Conservation (phyloP, 2,113 vertebrate genomes). For the Cardinalis cardinalis region DNA sequence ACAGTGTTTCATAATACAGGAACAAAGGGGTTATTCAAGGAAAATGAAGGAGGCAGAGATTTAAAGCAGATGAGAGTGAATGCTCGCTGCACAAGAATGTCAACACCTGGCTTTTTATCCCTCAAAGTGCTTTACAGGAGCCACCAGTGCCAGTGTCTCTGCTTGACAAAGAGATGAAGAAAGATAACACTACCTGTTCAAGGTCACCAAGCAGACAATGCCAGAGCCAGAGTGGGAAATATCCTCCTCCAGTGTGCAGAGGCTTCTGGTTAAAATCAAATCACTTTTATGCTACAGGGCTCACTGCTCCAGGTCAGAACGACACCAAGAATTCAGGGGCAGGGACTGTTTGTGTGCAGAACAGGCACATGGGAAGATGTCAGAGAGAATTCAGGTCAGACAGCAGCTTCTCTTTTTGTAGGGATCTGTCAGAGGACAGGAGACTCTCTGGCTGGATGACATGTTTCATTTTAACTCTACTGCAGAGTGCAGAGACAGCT, state of each 20-base stretch:
- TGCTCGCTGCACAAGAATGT: background rate
- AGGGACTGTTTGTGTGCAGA: background rate
- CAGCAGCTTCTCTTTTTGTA: background rate
- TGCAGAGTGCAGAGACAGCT: background rate
- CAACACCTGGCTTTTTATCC: slow-evolving; percentile 4
- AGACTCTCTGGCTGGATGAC: background rate
- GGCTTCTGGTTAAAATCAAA: slow-evolving; percentile 10
- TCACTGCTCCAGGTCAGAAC: background rate
- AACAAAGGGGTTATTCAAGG: slow-evolving; percentile 42
- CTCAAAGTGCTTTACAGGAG: background rate
- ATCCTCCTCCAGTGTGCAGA: background rate
- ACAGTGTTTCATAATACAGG: background rate
- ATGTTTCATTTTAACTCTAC: background rate
- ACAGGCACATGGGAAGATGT: background rate
- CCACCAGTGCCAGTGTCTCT: background rate
- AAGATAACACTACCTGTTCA: background rate
- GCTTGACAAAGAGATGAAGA: background rate
- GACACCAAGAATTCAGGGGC: background rate
- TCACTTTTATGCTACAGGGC: background rate
- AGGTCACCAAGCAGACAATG: background rate
- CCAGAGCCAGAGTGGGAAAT: background rate
- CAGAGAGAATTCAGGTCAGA: background rate
- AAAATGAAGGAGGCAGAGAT: background rate
- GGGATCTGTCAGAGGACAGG: background rate
- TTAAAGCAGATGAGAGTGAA: slow-evolving; percentile 38